Evolutionary conservation across 2,113 vertebrate genomes (phyloP).

Genomic region (Scytalopus superciliaris): DNA sequence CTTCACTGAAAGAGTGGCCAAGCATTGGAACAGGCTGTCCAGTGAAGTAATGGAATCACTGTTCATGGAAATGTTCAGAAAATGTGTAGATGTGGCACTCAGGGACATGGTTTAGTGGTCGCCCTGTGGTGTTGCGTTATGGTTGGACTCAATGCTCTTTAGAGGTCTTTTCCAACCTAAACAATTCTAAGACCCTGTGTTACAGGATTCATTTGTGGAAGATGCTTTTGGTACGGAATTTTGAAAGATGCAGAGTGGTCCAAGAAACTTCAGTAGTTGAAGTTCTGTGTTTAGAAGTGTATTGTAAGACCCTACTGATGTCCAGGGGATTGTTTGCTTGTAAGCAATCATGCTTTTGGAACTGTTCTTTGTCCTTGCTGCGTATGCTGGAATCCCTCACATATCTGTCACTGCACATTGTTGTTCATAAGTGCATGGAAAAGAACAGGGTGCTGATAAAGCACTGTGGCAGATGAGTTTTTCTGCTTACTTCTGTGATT

Average conservation of each 20-base stretch:
- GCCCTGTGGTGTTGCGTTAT: not conserved
- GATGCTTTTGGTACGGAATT: not conserved
- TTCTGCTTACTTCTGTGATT: not conserved
- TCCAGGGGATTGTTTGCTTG: not conserved
- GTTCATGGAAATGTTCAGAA: not conserved
- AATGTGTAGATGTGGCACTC: rapidly evolving
- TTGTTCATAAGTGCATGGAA: rapidly evolving
- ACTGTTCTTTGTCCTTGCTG: not conserved
- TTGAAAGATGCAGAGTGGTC: not conserved
- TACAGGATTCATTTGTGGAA: too few relatives aligned
- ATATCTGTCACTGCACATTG: not conserved
- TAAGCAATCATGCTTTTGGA: not conserved
- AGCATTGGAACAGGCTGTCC: not conserved
- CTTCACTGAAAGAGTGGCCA: not conserved
- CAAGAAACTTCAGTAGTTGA: not conserved
- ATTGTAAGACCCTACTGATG: not conserved
- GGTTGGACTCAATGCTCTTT: not conserved
- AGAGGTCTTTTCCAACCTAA: not conserved
- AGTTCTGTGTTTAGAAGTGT: not conserved
- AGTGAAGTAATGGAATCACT: not conserved
- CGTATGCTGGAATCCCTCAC: not conserved
- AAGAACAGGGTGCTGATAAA: not conserved
- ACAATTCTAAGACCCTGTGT: too few relatives aligned
- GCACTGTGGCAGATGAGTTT: not conserved
- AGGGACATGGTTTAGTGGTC: not conserved